Conservation (phyloP, 1,140 invertebrate species). For the Drosophila orena region DNA sequence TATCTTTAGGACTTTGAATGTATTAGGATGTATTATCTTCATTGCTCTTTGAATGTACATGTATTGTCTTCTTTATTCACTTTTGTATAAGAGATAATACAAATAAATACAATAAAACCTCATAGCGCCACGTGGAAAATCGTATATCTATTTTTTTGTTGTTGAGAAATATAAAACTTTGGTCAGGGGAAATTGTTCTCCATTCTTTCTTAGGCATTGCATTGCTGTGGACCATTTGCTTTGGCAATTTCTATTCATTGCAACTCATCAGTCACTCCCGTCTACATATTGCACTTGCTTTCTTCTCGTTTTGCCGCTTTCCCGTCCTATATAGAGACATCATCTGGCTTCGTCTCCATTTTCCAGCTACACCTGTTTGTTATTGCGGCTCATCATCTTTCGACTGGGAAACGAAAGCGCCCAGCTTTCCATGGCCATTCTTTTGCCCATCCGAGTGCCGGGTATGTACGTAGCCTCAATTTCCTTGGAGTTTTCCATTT, state of each 20-base stretch:
- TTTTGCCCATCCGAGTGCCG: slow-evolving; percentile 2
- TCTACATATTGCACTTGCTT: slow-evolving; percentile 54
- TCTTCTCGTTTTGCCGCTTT: slow-evolving; percentile 12
- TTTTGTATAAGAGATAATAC: no score
- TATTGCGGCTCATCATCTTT: slow-evolving; percentile 60
- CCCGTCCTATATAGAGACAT: slow-evolving; percentile 38
- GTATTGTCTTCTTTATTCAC: no score
- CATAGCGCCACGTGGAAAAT: neutral
- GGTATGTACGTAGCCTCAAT: slow-evolving; percentile 6
- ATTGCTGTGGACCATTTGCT: slow-evolving; percentile 61
- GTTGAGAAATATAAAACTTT: slow-evolving; percentile 8
- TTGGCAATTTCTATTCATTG: slow-evolving; percentile 84
- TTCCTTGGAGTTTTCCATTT: slow-evolving; percentile 50
- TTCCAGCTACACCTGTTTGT: slow-evolving; percentile 26
- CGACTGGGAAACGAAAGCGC: slow-evolving; percentile 1
- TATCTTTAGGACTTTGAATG: no score
- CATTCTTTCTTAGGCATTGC: slow-evolving; percentile 6
- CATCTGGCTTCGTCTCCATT: slow-evolving; percentile 24
- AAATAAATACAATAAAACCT: no score
- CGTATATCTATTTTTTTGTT: neutral
- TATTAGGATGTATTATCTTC: no score
- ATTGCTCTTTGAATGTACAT: no score
- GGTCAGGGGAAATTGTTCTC: no score
- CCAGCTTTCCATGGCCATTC: slow-evolving; percentile 17
- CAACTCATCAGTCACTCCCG: slow-evolving; percentile 72